Percentiles rank a stretch among this genome's conserved stretches.
phyloP scores from a whole-genome alignment of 2,113 vertebrate genomes.

The Cygnus atratus region DNA sequence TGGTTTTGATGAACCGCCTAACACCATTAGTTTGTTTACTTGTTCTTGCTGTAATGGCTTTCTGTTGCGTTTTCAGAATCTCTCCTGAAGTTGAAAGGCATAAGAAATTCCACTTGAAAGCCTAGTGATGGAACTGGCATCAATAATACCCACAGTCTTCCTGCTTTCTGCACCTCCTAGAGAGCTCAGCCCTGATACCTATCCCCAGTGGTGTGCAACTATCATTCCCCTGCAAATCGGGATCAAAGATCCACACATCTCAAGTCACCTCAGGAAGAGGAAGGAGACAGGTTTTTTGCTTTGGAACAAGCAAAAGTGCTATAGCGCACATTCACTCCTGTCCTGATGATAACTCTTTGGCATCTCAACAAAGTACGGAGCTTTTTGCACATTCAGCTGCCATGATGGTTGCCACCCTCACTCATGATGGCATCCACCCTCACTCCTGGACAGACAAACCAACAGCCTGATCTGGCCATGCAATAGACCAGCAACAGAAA shows the following conservation, averaged over 20 bases:
- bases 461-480: not conserved
- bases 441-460: not conserved
- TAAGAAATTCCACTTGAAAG: conserved; percentile 40
- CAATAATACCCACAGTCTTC: conserved; percentile 13
- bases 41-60: conserved; percentile 36
- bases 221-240: not conserved
- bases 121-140: not conserved
- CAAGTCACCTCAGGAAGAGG: not conserved
- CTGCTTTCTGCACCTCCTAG: conserved; percentile 17
- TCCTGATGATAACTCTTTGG: not conserved
- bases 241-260: not conserved
- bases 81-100: not conserved
- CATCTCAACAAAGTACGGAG: not conserved
- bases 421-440: not conserved
- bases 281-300: not conserved
- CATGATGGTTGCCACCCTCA: not conserved
- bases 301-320: not conserved
- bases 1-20: not conserved
- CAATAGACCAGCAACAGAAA: not conserved
- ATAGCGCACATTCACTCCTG: not conserved
- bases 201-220: not conserved
- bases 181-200: not conserved
- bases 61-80: conserved; percentile 2
- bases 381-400: not conserved
- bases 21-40: conserved; percentile 25